Base-by-base conservation (phyloP, 1,140 invertebrate genomes). In the Catajapyx aquilonaris region DNA sequence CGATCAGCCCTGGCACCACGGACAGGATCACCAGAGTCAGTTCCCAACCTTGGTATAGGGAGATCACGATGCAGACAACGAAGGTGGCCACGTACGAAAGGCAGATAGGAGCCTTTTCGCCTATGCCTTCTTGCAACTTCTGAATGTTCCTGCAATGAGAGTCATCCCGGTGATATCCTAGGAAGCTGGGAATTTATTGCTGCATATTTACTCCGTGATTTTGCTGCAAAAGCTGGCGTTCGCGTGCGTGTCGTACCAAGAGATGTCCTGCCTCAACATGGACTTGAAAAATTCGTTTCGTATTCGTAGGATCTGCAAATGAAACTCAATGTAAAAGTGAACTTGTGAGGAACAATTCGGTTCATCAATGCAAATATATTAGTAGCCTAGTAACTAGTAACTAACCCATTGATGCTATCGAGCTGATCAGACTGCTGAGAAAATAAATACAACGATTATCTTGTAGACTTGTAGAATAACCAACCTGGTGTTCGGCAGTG, bases 111-210 rank as follows among this genome's bases (percentile, higher is more conserved):
- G 93, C 61, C 53, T 94, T 94, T 58, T 95, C 87, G 0, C 83
- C 85, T 11, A 93, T 84, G 7, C 88, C 90, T 75, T 68, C 85
- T 45, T 87, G 79, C 44, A 91, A 72, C 52, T 86, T 85, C 43
- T 83, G 73, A 28, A 94, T 56, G 55, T 94, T 85, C 53, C 87
- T 71, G 45, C 46, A 44, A 36, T 39, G 28, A 7, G 44, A 32
- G 20, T 25, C n/a, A n/a, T n/a, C n/a, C n/a, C n/a, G n/a, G n/a
- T n/a, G n/a, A n/a, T n/a, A n/a, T n/a, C n/a, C n/a, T n/a, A n/a
- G n/a, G n/a, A n/a, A n/a, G n/a, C n/a, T n/a, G n/a, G n/a, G n/a
- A 7, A 31, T 10, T 10, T 36, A 31, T n/a, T 36, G 7, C 9
- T 31, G 7, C 7, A n/a, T n/a, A n/a, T n/a, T n/a, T 36, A 9